Evolutionary conservation across 2,888 invertebrate species (phyloP).

Genomic region (Danaus chrysippus): DNA sequence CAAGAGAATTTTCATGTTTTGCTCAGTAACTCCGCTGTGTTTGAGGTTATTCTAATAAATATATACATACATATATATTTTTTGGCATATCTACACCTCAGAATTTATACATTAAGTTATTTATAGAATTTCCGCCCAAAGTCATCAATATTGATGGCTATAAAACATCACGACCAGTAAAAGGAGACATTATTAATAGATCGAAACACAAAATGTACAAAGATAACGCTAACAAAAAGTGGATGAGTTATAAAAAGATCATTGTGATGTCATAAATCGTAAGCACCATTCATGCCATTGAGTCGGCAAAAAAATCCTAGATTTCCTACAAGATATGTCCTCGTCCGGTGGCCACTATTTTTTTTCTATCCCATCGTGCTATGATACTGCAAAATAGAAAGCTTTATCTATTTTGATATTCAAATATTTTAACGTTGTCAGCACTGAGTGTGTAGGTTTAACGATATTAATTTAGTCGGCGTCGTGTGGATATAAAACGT

Average conservation of each 20-base stretch:
- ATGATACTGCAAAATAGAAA: constrained; percentile 37
- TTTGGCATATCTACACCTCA: neutral
- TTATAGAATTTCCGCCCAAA: neutral
- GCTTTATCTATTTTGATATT: constrained; percentile 12
- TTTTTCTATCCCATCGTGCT: constrained; percentile 40
- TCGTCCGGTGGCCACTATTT: constrained; percentile 66
- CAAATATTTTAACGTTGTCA: constrained; percentile 31
- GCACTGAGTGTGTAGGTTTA: constrained; percentile 38
- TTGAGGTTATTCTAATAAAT: neutral
- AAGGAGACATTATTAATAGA: constrained; percentile 76
- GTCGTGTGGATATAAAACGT: constrained; percentile 39
- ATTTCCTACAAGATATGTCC: constrained; percentile 72
- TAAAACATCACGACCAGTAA: constrained; percentile 58
- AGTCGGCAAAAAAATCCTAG: constrained; percentile 60
- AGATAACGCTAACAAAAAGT: constrained; percentile 65
- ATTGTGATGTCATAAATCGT: constrained; percentile 76
- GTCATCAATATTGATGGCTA: constrained; percentile 39
- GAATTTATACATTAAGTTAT: neutral
- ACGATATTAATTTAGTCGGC: constrained; percentile 52
- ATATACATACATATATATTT: neutral
- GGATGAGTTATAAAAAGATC: constrained; percentile 69
- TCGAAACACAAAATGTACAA: constrained; percentile 73
- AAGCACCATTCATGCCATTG: constrained; percentile 74
- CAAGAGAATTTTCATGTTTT: constrained; percentile 40
- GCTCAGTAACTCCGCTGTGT: constrained; percentile 19